Evolutionary conservation across 2,888 invertebrate species (phyloP), one percentile per base, ranked within the genome.

Genomic region (Parnassius apollo): DNA sequence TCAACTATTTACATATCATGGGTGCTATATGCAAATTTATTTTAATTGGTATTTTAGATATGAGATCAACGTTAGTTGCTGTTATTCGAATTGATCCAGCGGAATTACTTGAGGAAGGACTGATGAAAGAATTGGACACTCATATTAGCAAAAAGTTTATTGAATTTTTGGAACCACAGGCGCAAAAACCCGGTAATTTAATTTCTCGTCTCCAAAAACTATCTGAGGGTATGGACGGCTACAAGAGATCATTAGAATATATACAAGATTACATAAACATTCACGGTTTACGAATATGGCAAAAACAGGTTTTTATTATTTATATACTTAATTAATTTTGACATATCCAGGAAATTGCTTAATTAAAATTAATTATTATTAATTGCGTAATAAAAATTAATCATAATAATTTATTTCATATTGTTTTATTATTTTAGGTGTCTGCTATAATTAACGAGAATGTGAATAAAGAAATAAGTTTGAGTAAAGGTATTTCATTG

Each of bases 241-340:
- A 98, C 81, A 94, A 96, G 67, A 93, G 97, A 69, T 98, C 98
- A 0, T 97, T 99, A 81, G 98, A 99, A 88, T 99, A 99, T 81
- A 98, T 99, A 76, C 98, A 99, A 88, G 99, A 99, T 88, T 99
- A 99, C 79, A 96, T 99, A 42, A 98, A 97, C 78, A 96, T 99
- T 66, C 97, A 98, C 80, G 99, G 99, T 12, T 92, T 99, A 69
- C 96, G 98, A 88, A 98, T 99, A 75, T 98, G 98, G 96, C 98
- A 98, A 83, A 97, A 98, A 86, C 97, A 98, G 92, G 95, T 98
- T 75, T 8, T 4, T 2, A 49, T 13, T 7, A 35, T 35, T 35
- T 35, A 35, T 35, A 35, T 7, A 35, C 35, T 35, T 35, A 35
- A 7, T 1, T 35, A 35, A 35, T 35, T 35, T 4, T 7, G 35